Evolutionary conservation across 2,797 vertebrate species (phyloP).

Genomic region (Clarias fuscus): DNA sequence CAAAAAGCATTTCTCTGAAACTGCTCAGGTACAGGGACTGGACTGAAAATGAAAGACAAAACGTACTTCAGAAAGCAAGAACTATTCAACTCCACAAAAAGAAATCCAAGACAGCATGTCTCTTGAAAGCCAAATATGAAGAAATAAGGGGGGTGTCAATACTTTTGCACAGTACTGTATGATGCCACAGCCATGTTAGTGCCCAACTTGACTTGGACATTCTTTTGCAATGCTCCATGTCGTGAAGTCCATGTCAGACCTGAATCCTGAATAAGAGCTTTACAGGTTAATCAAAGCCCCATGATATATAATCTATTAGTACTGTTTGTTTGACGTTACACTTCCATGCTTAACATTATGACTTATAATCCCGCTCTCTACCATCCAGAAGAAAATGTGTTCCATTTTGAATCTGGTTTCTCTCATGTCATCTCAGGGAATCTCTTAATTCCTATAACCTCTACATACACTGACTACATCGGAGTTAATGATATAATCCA

Average conservation of each 20-base stretch:
- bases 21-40: too few species aligned
- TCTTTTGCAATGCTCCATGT: background rate
- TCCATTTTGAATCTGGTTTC: background rate
- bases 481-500: background rate
- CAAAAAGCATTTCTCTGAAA: too few species aligned
- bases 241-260: background rate
- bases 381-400: background rate
- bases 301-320: too few species aligned
- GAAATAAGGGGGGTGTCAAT: too few species aligned
- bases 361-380: background rate
- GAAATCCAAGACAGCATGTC: too few species aligned
- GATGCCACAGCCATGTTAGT: background rate
- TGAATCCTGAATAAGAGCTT: too few species aligned
- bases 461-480: background rate
- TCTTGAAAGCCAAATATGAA: too few species aligned
- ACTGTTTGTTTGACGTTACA: background rate
- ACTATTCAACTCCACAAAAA: too few species aligned
- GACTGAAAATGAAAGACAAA: too few species aligned
- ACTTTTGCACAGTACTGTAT: too few species aligned
- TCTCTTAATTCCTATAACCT: background rate
- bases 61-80: too few species aligned
- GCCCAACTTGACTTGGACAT: background rate
- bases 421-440: background rate
- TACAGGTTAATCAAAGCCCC: background rate
- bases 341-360: background rate